Conservation (phyloP, 2,888 invertebrate genomes). For the Cephalotes varians region DNA sequence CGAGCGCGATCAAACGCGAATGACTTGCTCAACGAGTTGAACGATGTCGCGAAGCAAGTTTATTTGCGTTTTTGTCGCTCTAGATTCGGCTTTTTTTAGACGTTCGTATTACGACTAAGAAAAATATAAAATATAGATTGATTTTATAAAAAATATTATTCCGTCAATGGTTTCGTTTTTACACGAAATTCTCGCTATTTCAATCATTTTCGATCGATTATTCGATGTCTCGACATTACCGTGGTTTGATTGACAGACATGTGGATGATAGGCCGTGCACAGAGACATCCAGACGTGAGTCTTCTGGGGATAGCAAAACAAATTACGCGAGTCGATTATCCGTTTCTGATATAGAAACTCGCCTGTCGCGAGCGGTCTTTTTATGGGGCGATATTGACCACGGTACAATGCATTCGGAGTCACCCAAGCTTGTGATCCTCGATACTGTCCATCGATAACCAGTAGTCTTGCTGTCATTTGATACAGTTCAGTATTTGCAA, state of each 20-base stretch:
- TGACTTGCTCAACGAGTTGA: not conserved
- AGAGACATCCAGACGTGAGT: not conserved
- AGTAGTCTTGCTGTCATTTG: conserved; percentile 65
- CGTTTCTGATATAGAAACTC: conserved; percentile 63
- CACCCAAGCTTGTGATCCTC: conserved; percentile 42
- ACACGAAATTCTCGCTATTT: not conserved
- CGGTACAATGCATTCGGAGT: conserved; percentile 8
- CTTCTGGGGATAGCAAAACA: conserved; percentile 18
- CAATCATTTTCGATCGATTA: not conserved
- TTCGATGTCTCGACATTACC: not conserved
- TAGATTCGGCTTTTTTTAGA: not conserved
- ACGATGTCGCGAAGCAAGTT: not conserved
- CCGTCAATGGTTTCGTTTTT: not conserved
- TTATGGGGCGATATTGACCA: conserved; percentile 33
- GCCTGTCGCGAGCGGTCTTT: conserved; percentile 57
- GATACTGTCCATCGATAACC: conserved; percentile 69
- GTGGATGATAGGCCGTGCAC: not conserved
- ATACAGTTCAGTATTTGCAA: conserved; percentile 52
- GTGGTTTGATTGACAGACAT: not conserved
- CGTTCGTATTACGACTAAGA: not conserved
- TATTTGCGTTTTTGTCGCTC: not conserved
- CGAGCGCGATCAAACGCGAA: not conserved
- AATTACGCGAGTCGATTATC: conserved; percentile 62
- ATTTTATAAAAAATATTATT: not conserved
- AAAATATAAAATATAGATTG: not conserved